These are phyloP conservation scores for Peromyscus maniculatus DNA, from an alignment of 2,113 vertebrate genomes.

Conservation along the genomic window DNA sequence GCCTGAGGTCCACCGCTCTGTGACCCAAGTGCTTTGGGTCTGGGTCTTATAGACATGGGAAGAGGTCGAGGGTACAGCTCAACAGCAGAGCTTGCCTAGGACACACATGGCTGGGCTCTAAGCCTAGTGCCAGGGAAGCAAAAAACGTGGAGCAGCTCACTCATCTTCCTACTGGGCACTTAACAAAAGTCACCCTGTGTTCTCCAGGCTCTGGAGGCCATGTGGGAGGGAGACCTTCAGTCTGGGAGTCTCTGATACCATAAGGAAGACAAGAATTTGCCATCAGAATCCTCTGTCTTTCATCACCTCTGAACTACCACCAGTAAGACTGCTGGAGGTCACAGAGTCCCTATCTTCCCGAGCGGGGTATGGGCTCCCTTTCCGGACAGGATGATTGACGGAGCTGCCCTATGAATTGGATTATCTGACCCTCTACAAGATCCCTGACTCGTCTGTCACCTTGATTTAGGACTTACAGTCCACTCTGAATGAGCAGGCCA, in stretches of 20 bases:
- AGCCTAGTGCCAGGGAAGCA: neutral
- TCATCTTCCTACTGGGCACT: neutral
- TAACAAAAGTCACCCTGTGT: neutral
- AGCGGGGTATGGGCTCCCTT: accelerated
- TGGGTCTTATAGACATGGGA: neutral
- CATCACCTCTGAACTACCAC: neutral
- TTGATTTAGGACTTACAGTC: neutral
- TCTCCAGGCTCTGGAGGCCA: too few relatives aligned
- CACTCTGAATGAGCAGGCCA: accelerated
- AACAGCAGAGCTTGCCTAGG: neutral
- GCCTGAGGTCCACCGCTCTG: too few relatives aligned
- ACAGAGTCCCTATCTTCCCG: neutral
- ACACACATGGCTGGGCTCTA: neutral
- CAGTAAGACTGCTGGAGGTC: accelerated
- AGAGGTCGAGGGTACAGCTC: too few relatives aligned
- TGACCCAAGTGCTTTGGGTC: neutral
- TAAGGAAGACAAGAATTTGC: neutral
- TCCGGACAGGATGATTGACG: accelerated
- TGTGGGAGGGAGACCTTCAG: neutral
- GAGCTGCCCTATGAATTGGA: neutral
- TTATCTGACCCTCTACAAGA: neutral
- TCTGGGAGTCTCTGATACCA: neutral
- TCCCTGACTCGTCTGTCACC: neutral
- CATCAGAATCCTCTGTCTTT: neutral
- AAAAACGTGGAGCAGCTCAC: neutral